Evolutionary conservation across 2,797 vertebrate genomes (phyloP).

Genomic region (Picus viridis): DNA sequence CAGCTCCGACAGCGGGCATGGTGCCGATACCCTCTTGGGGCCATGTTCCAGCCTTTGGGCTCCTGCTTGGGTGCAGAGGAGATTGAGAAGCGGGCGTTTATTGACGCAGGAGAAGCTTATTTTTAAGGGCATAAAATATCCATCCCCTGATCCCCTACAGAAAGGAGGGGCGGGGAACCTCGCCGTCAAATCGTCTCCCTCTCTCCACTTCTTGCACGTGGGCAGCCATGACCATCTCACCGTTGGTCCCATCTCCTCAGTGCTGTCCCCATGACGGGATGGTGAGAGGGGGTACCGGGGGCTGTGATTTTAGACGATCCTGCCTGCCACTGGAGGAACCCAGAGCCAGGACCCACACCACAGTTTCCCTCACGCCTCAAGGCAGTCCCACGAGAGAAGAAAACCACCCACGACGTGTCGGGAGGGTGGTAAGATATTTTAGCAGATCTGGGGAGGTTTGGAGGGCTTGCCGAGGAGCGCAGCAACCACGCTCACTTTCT

Average conservation of each 20-base stretch:
- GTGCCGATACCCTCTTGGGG: not conserved
- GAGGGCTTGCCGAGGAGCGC: not conserved
- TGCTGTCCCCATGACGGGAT: not conserved
- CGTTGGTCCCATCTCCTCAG: not conserved
- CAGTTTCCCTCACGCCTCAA: not conserved
- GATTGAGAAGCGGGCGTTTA: not conserved
- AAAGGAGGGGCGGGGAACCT: not conserved
- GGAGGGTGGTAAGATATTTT: accelerated
- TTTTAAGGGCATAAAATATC: not conserved
- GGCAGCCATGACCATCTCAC: not conserved
- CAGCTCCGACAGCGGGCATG: not conserved
- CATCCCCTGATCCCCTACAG: not conserved
- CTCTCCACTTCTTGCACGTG: not conserved
- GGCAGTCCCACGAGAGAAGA: not conserved
- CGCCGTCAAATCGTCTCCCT: not conserved
- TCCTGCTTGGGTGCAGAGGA: not conserved
- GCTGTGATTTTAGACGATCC: not conserved
- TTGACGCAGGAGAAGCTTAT: not conserved
- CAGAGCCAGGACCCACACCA: accelerated
- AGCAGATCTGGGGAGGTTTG: not conserved
- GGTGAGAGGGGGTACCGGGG: not conserved
- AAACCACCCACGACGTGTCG: not conserved
- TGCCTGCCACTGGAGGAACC: not conserved
- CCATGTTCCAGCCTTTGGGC: not conserved
- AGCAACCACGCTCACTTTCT: not conserved